A percentile compares a stretch with the other conserved stretches of the same genome.
phyloP scores from a whole-genome alignment of 2,113 vertebrate species.

The Centropus unirufus region DNA sequence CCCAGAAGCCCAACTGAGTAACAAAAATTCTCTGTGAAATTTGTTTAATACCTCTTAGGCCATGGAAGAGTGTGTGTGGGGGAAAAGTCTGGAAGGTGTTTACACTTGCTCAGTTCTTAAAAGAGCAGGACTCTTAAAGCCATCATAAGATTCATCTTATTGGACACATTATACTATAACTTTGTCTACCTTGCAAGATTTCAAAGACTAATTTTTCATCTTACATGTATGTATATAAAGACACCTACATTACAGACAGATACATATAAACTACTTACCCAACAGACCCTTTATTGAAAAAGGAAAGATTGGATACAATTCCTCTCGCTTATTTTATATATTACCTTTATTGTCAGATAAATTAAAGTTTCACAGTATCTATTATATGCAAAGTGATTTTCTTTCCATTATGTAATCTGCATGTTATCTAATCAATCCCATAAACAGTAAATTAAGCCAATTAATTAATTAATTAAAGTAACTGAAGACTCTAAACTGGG shows the following conservation, averaged over 20 bases:
- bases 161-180: background rate
- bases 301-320: background rate
- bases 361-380: background rate
- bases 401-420: background rate
- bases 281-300: background rate
- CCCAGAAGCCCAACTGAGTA: background rate
- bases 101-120: background rate
- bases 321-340: background rate
- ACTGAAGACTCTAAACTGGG: background rate
- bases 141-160: background rate
- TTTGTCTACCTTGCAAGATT: background rate
- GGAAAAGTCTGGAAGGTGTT: background rate
- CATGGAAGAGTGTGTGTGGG: background rate
- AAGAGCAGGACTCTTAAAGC: background rate
- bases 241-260: background rate
- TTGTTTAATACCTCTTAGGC: background rate
- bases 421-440: background rate
- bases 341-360: background rate
- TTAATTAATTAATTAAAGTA: background rate
- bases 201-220: background rate
- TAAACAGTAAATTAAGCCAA: background rate
- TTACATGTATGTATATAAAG: background rate
- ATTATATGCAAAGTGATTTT: background rate
- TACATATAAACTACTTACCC: background rate
- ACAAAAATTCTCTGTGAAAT: background rate